phyloP scores from a whole-genome alignment of 2,113 vertebrate species.

The Ochotona princeps region DNA sequence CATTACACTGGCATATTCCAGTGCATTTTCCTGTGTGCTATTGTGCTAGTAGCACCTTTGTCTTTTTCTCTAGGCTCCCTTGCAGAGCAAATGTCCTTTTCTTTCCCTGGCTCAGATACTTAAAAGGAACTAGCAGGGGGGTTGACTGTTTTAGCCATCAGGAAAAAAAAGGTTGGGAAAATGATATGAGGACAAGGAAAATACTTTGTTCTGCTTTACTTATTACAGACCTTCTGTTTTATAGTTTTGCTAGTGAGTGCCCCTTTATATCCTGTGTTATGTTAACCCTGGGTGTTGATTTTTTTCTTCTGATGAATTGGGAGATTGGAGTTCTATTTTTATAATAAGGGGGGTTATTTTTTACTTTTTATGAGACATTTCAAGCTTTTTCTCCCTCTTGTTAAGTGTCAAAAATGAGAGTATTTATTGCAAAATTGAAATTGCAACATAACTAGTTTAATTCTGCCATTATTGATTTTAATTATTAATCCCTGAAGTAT shows the following conservation, averaged over 20 bases:
- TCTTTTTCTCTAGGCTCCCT: background rate
- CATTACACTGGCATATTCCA: background rate
- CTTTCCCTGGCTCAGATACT: background rate
- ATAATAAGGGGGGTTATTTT: constrained; percentile 20
- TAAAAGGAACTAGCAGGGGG: background rate
- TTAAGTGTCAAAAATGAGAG: background rate
- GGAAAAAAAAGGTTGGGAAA: background rate
- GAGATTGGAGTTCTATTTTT: constrained; percentile 54
- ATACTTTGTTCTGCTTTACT: background rate
- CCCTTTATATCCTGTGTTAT: background rate
- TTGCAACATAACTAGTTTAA: constrained; percentile 17
- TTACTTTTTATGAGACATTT: background rate
- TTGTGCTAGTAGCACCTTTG: background rate
- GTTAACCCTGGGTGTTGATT: background rate
- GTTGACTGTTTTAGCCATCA: background rate
- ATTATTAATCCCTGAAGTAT: background rate
- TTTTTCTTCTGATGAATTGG: constrained; percentile 1
- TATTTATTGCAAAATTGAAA: constrained; percentile 10
- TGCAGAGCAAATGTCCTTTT: constrained; percentile 20
- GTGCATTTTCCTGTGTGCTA: background rate
- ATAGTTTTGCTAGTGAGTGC: background rate
- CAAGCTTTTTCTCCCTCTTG: background rate
- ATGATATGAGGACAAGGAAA: background rate
- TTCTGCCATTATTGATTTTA: constrained; percentile 2
- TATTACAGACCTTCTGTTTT: background rate